A percentile compares a stretch with the other conserved stretches of the same genome.
These are phyloP conservation scores for Drosophila ambigua DNA, from an alignment of 1,140 invertebrate genomes.

Conservation along the genomic window DNA sequence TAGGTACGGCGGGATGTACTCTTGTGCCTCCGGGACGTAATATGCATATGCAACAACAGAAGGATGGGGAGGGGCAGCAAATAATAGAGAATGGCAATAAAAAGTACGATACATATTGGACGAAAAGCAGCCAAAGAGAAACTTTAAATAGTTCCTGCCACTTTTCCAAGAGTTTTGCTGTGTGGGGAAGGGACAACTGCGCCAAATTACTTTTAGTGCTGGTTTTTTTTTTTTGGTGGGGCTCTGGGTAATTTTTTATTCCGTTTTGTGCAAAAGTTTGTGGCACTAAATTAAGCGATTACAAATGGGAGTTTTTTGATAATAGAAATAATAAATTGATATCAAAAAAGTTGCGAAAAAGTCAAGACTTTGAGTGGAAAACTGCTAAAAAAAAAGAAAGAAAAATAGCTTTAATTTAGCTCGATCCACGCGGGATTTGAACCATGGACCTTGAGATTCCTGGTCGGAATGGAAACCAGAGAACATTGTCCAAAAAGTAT, in stretches of 20 bases:
- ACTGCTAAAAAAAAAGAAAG: neutral
- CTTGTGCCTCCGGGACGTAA: conserved; percentile 55
- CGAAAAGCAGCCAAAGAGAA: conserved; percentile 39
- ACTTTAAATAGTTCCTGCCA: conserved; percentile 76
- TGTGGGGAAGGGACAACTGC: conserved; percentile 16
- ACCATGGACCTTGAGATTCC: neutral
- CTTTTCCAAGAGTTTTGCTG: conserved; percentile 61
- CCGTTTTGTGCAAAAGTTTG: conserved; percentile 60
- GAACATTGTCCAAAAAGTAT: conserved; percentile 35
- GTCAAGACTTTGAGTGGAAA: neutral
- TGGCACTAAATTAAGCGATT: conserved; percentile 71
- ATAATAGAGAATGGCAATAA: conserved; percentile 75
- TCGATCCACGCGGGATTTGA: conserved; percentile 1
- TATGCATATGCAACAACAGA: conserved; percentile 67
- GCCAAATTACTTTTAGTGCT: conserved; percentile 64
- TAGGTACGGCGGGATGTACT: conserved; percentile 15
- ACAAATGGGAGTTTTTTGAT: conserved; percentile 65
- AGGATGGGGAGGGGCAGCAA: conserved; percentile 46
- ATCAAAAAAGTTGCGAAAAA: conserved; percentile 39
- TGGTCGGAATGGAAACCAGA: neutral
- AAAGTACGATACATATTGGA: conserved; percentile 72
- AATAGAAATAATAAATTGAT: conserved; percentile 65
- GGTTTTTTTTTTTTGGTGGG: conserved; percentile 40
- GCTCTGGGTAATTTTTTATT: conserved; percentile 39
- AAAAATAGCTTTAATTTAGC: neutral